phyloP scores from a whole-genome alignment of 2,888 invertebrate species.

The Hanleya hanleyi region DNA sequence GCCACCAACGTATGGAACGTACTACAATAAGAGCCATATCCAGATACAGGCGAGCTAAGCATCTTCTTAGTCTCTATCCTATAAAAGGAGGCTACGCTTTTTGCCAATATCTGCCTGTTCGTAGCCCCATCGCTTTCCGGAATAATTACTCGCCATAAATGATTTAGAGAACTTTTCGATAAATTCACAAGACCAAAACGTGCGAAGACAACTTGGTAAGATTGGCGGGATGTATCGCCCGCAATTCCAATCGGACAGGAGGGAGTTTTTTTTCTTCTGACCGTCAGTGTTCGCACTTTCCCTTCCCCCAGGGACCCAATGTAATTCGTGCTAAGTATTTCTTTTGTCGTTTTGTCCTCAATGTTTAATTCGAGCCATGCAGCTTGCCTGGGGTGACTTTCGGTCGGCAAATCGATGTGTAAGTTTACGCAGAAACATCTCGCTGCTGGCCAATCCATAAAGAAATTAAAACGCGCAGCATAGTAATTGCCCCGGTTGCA shows the following conservation, averaged over 20 bases:
- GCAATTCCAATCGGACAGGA: not conserved
- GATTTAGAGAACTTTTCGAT: not conserved
- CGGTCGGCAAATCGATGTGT: not conserved
- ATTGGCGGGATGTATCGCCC: not conserved
- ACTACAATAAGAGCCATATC: no score
- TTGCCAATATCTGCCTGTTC: not conserved
- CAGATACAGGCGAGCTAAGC: no score
- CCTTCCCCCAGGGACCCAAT: not conserved
- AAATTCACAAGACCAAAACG: conserved; percentile 7
- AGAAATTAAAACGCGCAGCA: conserved; percentile 1
- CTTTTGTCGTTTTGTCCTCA: conserved; percentile 11
- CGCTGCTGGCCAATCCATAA: not conserved
- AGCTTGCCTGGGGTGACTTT: not conserved
- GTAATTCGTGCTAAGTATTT: conserved; percentile 10
- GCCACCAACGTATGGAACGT: no score
- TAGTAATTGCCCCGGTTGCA: conserved; percentile 1
- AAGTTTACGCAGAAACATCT: not conserved
- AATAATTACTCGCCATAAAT: conserved; percentile 5
- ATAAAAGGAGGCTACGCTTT: not conserved
- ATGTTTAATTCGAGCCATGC: conserved; percentile 8
- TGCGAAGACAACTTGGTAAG: conserved; percentile 3
- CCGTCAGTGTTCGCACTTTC: not conserved
- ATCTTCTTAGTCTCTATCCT: no score
- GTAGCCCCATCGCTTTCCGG: not conserved
- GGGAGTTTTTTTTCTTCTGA: not conserved